phyloP scores from a whole-genome alignment of 2,797 vertebrate species.

The Helostoma temminkii region DNA sequence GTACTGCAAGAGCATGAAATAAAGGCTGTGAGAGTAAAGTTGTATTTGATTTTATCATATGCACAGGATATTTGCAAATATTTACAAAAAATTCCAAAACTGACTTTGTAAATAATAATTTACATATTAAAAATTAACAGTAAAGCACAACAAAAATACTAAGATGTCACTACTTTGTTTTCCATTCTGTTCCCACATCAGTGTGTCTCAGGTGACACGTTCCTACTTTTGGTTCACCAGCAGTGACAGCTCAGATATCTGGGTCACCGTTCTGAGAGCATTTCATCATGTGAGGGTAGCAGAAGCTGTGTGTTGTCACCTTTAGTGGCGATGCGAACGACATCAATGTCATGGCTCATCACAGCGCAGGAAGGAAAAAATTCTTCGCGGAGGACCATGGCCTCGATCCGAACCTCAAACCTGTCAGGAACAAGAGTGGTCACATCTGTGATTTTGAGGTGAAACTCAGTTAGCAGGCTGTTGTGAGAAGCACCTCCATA shows the following conservation, averaged over 20 bases:
- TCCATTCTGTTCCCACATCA: slow-evolving; percentile 32
- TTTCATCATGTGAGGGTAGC: background rate
- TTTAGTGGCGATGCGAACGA: slow-evolving; percentile 90
- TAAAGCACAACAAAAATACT: background rate
- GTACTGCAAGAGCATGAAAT: too few species aligned
- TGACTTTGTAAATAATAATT: background rate
- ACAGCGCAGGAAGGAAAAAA: slow-evolving; percentile 90
- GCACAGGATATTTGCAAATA: too few species aligned
- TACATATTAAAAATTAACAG: background rate
- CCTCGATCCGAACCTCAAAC: slow-evolving; percentile 95
- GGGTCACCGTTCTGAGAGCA: slow-evolving; percentile 54
- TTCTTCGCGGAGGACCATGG: slow-evolving; percentile 94
- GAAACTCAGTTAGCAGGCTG: background rate
- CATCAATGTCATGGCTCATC: slow-evolving; percentile 90
- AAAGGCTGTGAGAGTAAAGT: too few species aligned
- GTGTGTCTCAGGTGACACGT: slow-evolving; percentile 48
- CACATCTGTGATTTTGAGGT: background rate
- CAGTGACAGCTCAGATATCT: slow-evolving; percentile 63
- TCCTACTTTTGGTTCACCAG: slow-evolving; percentile 37
- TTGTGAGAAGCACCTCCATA: background rate
- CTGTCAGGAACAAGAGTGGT: slow-evolving; percentile 67
- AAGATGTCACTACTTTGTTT: slow-evolving; percentile 19
- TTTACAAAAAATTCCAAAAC: background rate
- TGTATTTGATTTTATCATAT: too few species aligned
- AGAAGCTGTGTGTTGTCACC: slow-evolving; percentile 81